Conservation (phyloP, 2,113 vertebrate genomes). For the Pagrus major region DNA sequence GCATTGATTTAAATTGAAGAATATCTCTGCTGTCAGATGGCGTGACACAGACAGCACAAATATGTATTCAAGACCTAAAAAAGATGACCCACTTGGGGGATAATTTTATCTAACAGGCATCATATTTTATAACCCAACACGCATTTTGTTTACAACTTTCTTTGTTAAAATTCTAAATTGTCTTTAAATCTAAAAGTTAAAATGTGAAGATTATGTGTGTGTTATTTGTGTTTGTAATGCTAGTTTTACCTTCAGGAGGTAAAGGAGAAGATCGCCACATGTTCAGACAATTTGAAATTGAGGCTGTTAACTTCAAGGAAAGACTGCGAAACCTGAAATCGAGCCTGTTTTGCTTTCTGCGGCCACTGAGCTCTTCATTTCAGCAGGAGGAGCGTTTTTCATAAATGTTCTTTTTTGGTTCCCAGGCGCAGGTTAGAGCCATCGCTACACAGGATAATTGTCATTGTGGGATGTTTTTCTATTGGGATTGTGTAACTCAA, state of each 20-base stretch:
- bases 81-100: background rate
- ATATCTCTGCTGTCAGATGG: constrained; percentile 15
- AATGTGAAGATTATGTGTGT: background rate
- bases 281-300: constrained; percentile 31
- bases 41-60: background rate
- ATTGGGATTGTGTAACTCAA: constrained; percentile 67
- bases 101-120: background rate
- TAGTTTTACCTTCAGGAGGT: constrained; percentile 7
- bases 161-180: background rate
- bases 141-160: background rate
- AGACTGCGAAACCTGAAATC: constrained; percentile 16
- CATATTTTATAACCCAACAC: background rate
- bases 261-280: constrained; percentile 18
- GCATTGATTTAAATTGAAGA: constrained; percentile 8
- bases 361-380: constrained; percentile 25
- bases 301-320: constrained; percentile 14
- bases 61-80: background rate
- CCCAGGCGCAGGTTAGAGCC: constrained; percentile 47
- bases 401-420: constrained; percentile 53
- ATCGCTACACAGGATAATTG: constrained; percentile 50
- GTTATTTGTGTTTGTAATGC: background rate
- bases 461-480: constrained; percentile 59
- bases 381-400: constrained; percentile 43
- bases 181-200: background rate
- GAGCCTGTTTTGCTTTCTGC: constrained; percentile 30